Conservation (phyloP, 2,888 invertebrate species). For the Minunthozetes semirufus region DNA sequence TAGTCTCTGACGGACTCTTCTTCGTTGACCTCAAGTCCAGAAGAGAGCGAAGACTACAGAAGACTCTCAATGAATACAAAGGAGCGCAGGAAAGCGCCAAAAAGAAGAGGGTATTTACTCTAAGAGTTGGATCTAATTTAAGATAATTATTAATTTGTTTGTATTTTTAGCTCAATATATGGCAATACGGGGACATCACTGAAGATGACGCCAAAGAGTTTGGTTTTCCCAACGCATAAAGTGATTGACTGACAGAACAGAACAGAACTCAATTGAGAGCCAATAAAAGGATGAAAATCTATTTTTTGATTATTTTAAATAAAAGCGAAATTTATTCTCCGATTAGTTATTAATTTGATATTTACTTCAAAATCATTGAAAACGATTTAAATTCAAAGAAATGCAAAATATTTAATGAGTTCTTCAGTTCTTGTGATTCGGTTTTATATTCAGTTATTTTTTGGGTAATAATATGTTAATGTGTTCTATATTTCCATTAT, state of each 20-base stretch:
- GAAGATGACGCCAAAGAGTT: conserved; percentile 62
- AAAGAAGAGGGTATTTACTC: conserved; percentile 54
- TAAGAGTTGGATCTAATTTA: neutral
- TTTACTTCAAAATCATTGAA: neutral
- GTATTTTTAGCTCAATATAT: conserved; percentile 68
- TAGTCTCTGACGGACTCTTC: conserved; percentile 78
- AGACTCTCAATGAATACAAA: conserved; percentile 71
- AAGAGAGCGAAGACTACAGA: conserved; percentile 71
- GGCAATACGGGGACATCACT: conserved; percentile 98
- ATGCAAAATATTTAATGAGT: too few relatives aligned
- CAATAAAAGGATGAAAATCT: neutral
- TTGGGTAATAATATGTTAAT: too few relatives aligned
- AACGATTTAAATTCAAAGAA: neutral
- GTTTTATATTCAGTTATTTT: too few relatives aligned
- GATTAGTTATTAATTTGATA: neutral
- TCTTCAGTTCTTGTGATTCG: too few relatives aligned
- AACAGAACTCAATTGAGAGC: neutral
- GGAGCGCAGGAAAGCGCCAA: conserved; percentile 79
- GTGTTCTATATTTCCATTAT: too few relatives aligned
- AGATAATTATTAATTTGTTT: conserved; percentile 20
- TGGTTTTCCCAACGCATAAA: conserved; percentile 37
- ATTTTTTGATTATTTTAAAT: neutral
- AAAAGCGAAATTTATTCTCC: neutral
- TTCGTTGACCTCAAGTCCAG: conserved; percentile 62
- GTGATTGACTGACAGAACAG: neutral